Conservation (phyloP, 2,797 vertebrate species). For the Oreochromis grahami region DNA sequence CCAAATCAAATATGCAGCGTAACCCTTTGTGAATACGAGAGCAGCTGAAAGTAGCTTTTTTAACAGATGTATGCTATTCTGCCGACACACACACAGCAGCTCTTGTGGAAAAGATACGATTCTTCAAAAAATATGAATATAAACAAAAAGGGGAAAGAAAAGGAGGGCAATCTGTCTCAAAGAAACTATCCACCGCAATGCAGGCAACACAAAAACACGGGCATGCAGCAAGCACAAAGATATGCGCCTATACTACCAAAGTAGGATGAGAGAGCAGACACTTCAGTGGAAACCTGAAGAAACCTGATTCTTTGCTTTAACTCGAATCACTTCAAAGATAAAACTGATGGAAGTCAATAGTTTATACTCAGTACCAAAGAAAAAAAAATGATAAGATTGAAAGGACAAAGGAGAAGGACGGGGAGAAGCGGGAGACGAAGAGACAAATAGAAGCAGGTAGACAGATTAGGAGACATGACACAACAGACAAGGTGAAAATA, state of each 20-base stretch:
- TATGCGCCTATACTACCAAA: neutral
- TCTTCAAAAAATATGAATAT: neutral
- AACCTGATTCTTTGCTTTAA: neutral
- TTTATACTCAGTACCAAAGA: neutral
- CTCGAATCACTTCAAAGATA: conserved; percentile 27
- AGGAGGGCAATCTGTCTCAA: neutral
- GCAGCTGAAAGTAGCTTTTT: neutral
- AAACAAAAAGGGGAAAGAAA: neutral
- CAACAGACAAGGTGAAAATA: neutral
- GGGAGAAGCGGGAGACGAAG: neutral
- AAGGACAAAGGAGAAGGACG: neutral
- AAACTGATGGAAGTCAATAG: conserved; percentile 13
- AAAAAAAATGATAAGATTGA: neutral
- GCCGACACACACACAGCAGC: neutral
- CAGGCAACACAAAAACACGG: neutral
- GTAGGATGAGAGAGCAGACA: neutral
- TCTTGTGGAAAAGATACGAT: neutral
- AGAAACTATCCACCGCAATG: neutral
- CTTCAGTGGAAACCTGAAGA: neutral
- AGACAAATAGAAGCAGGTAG: neutral
- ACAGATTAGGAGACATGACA: conserved; percentile 4
- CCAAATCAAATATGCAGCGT: neutral
- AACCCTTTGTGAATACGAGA: neutral
- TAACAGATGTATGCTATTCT: neutral
- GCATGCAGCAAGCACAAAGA: neutral